Evolutionary conservation across 2,113 vertebrate genomes (phyloP), one percentile per base, ranked within the genome.

Genomic region (Sciurus niger): DNA sequence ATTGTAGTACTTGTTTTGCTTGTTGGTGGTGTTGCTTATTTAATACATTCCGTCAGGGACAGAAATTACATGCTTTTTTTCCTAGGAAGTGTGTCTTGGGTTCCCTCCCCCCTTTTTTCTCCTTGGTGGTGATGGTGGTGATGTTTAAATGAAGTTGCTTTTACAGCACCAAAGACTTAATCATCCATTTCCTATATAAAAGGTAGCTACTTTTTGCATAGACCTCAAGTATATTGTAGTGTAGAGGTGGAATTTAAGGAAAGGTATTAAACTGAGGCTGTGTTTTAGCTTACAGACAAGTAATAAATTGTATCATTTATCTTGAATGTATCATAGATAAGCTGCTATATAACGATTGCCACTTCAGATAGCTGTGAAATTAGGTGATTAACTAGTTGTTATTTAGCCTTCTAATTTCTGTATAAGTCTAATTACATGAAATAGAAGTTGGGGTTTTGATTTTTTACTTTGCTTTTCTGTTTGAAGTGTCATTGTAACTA

Each of bases 291-390:
- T 99, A 99, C 99, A 99, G 99, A 99, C 99, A 99, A 99, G 99
- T 99, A 99, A 99, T 99, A 99, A 99, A 99, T 99, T 98, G 99
- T 99, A 99, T 99, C 99, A 99, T 99, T 99, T 99, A 99, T 99
- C 99, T 99, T 99, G 99, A 99, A 99, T 99, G 99, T 99, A 99
- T 99, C 99, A 99, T 99, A 99, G 99, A 99, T 99, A 99, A 99
- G 99, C 99, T 99, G 99, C 99, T 99, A 99, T 99, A 99, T 99
- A 99, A 99, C 98, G 99, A 99, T 99, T 99, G 99, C 99, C 99
- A 99, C 99, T 99, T 99, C 99, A 98, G 98, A 99, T 99, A 99
- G 99, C 99, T 99, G 99, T 99, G 99, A 99, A 99, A 99, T 99
- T 99, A 99, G 99, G 99, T 99, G 99, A 99, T 99, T 99, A 99